These are phyloP conservation scores for Danaus plexippus DNA, from an alignment of 1,140 invertebrate species.

Conservation along the genomic window DNA sequence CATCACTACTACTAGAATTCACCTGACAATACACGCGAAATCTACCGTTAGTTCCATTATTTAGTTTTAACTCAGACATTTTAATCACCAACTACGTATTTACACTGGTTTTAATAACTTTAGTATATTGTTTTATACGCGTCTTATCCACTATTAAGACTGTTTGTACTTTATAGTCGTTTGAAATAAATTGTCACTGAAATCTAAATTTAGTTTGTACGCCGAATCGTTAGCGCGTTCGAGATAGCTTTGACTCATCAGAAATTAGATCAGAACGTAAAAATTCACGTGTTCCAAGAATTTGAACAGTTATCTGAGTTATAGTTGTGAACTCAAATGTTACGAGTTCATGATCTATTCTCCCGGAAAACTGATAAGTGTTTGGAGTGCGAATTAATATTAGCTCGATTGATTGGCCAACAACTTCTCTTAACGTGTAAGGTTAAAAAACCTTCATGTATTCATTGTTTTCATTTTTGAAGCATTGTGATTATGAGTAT, in stretches of 20 bases:
- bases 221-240: conserved; percentile 21
- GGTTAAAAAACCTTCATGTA: too few species aligned
- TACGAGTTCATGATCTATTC: too few species aligned
- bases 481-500: too few species aligned
- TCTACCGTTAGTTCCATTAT: conserved; percentile 45
- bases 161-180: conserved; percentile 13
- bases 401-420: too few species aligned
- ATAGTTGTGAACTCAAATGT: too few species aligned
- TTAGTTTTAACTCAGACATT: conserved; percentile 29
- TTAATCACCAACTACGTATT: conserved; percentile 7
- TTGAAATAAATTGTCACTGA: conserved; percentile 41
- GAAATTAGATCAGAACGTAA: conserved; percentile 27
- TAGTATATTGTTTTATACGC: background rate
- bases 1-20: conserved; percentile 46
- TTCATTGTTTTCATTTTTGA: too few species aligned
- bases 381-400: too few species aligned
- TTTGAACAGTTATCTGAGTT: background rate
- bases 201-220: conserved; percentile 41
- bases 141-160: too few species aligned
- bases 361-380: too few species aligned
- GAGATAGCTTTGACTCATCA: conserved; percentile 27
- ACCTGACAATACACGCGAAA: conserved; percentile 41
- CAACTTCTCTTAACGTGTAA: too few species aligned
- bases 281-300: background rate
- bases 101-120: background rate